Evolutionary conservation across 2,797 vertebrate species (phyloP).

Genomic region (Lepus townsendii): DNA sequence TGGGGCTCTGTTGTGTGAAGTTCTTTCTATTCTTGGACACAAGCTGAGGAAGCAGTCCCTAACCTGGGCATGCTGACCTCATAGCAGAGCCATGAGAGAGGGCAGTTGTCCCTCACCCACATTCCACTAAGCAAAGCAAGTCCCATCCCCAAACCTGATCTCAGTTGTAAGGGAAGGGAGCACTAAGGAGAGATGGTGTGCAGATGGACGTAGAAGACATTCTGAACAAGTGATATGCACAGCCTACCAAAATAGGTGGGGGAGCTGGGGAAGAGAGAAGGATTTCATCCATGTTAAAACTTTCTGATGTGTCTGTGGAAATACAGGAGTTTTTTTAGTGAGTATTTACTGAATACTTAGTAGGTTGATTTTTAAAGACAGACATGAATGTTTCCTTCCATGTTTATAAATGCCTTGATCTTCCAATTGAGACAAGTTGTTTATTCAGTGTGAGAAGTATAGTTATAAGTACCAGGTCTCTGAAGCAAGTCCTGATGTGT

Average conservation of each 20-base stretch:
- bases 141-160: background rate
- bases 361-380: background rate
- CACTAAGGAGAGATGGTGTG: background rate
- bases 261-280: background rate
- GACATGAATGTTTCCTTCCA: background rate
- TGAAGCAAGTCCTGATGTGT: conserved; percentile 40
- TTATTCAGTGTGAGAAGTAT: background rate
- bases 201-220: background rate
- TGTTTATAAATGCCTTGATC: background rate
- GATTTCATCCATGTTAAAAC: background rate
- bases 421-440: background rate
- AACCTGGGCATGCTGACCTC: background rate
- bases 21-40: background rate
- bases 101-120: background rate
- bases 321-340: background rate
- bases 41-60: background rate
- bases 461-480: background rate
- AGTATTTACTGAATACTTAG: background rate
- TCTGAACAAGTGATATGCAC: background rate
- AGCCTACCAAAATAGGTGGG: background rate
- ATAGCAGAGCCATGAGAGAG: too few species aligned
- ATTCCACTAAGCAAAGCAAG: background rate
- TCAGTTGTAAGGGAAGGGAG: background rate
- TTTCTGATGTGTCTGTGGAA: background rate
- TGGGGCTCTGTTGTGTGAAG: background rate